These are phyloP conservation scores for Xestia ashworthii DNA, from an alignment of 2,888 invertebrate species.

Conservation along the genomic window DNA sequence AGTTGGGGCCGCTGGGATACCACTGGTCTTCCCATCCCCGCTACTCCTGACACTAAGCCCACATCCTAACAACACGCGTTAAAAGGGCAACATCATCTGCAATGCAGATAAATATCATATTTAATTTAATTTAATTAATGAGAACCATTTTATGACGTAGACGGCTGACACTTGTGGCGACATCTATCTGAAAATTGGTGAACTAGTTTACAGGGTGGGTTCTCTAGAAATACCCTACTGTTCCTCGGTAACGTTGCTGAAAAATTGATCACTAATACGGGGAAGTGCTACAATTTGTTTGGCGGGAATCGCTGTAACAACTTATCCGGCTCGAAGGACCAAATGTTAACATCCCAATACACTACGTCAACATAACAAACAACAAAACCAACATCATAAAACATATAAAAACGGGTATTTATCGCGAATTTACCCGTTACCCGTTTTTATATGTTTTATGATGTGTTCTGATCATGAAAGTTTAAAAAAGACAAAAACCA, in stretches of 20 bases:
- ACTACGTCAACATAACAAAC: too few relatives aligned
- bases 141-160: constrained; percentile 61
- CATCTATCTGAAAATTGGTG: constrained; percentile 47
- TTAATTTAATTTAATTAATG: constrained; percentile 77
- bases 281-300: too few relatives aligned
- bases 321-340: too few relatives aligned
- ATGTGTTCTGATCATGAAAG: too few relatives aligned
- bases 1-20: not conserved
- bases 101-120: constrained; percentile 81
- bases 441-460: too few relatives aligned
- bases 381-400: too few relatives aligned
- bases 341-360: too few relatives aligned
- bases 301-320: too few relatives aligned
- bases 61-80: constrained; percentile 67
- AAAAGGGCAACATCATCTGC: constrained; percentile 79
- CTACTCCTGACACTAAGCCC: constrained; percentile 49
- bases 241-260: not conserved
- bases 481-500: too few relatives aligned
- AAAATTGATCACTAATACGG: not conserved
- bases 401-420: too few relatives aligned
- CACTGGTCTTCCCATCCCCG: constrained; percentile 20
- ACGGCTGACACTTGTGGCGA: constrained; percentile 42
- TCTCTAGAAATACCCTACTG: not conserved
- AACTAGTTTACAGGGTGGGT: constrained; percentile 28
- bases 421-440: too few relatives aligned